Percentiles rank a stretch among this genome's conserved stretches.
Evolutionary conservation across 2,113 vertebrate genomes (phyloP).

Genomic region (Rhinolophus ferrumequinum): DNA sequence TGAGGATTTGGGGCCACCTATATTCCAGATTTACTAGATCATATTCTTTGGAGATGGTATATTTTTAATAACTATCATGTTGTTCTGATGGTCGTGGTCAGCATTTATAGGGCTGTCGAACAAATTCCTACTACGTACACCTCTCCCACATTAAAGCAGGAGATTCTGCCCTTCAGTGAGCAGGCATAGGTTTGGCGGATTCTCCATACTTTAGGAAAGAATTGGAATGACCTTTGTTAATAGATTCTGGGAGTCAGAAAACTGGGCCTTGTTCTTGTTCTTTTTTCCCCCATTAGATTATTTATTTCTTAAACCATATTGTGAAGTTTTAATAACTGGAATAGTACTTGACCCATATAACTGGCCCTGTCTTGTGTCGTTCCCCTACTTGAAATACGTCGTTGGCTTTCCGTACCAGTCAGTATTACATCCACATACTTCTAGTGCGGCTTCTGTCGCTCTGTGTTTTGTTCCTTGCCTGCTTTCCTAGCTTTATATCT

Average conservation of each 20-base stretch:
- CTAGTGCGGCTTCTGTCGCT: not conserved
- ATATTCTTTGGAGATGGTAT: not conserved
- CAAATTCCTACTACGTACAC: not conserved
- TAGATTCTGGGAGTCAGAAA: not conserved
- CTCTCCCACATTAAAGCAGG: not conserved
- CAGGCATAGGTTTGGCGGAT: not conserved
- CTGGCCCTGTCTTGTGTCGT: not conserved
- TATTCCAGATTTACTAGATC: not conserved
- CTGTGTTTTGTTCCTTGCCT: not conserved
- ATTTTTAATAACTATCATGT: not conserved
- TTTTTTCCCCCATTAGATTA: not conserved
- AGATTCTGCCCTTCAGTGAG: not conserved
- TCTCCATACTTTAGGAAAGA: not conserved
- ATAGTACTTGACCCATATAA: not conserved
- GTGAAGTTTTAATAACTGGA: not conserved
- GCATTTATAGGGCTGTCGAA: not conserved
- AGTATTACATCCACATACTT: not conserved
- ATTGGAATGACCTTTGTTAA: not conserved
- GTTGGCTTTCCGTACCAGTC: not conserved
- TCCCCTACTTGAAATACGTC: not conserved
- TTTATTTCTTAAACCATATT: not conserved
- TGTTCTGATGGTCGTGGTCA: not conserved
- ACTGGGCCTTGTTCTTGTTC: not conserved
- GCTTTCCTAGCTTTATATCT: not conserved
- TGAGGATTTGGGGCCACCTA: not conserved